These are phyloP conservation scores for Sclerurus mexicanus DNA, from an alignment of 2,113 vertebrate genomes.

Conservation along the genomic window DNA sequence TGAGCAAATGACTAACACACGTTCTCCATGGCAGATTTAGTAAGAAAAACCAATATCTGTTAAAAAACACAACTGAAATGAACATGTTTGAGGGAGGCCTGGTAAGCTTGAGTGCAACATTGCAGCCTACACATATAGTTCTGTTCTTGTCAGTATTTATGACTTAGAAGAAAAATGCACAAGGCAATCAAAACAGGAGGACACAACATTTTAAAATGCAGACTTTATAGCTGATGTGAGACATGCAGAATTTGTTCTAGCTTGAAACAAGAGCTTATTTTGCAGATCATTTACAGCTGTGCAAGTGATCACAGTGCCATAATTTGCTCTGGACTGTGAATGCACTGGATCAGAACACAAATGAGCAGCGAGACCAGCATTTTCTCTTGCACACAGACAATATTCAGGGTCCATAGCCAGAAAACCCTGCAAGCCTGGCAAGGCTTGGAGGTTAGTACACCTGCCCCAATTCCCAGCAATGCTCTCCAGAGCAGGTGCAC, in stretches of 20 bases:
- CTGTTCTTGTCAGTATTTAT: not conserved
- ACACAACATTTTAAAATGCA: not conserved
- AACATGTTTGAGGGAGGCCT: not conserved
- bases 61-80: not conserved
- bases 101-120: not conserved
- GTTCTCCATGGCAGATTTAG: too few species aligned
- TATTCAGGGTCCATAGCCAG: not conserved
- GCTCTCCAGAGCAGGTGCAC: slow-evolving; percentile 41
- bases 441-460: slow-evolving; percentile 6
- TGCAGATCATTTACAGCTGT: not conserved
- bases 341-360: not conserved
- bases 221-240: not conserved
- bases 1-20: accelerated
- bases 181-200: not conserved
- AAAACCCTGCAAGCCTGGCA: not conserved
- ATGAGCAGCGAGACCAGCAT: not conserved
- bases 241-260: not conserved
- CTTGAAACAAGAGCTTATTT: not conserved
- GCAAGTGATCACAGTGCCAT: not conserved
- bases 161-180: not conserved
- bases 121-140: not conserved
- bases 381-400: not conserved
- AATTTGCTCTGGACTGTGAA: not conserved
- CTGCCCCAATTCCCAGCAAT: slow-evolving; percentile 28
- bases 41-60: not conserved